Percentiles rank a stretch among this genome's conserved stretches.
These are phyloP conservation scores for Hipparchia sbordonii DNA, from an alignment of 2,888 invertebrate genomes.

Conservation along the genomic window DNA sequence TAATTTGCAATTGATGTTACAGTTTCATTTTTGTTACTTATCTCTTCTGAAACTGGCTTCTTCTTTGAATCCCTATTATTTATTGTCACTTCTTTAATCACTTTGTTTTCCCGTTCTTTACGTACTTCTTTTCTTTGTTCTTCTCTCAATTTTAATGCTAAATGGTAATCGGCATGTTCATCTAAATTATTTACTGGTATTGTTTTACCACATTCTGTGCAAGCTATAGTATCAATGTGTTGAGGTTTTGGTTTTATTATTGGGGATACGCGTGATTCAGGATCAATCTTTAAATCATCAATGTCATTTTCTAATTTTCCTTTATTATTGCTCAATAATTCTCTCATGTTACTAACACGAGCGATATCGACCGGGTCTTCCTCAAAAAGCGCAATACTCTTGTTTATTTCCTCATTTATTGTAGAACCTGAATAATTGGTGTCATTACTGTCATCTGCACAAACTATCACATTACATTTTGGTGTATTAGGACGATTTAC, in stretches of 20 bases:
- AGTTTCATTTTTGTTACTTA: conserved; percentile 52
- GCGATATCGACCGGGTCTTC: conserved; percentile 62
- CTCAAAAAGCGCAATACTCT: conserved; percentile 72
- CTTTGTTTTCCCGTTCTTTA: conserved; percentile 45
- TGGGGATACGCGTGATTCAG: conserved; percentile 26
- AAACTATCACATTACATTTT: conserved; percentile 54
- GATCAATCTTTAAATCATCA: conserved; percentile 11
- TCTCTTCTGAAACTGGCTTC: conserved; percentile 37
- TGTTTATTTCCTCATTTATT: conserved; percentile 76
- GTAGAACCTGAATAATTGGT: conserved; percentile 72
- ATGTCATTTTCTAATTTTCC: conserved; percentile 38
- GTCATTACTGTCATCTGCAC: conserved; percentile 69
- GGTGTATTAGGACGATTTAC: conserved; percentile 52
- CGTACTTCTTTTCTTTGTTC: conserved; percentile 72
- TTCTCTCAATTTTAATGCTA: conserved; percentile 85
- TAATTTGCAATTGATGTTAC: conserved; percentile 65
- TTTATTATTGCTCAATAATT: conserved; percentile 57
- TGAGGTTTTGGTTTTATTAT: conserved; percentile 2
- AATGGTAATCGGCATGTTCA: conserved; percentile 89
- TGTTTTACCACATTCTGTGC: conserved; percentile 85
- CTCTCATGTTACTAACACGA: conserved; percentile 63
- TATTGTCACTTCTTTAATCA: conserved; percentile 45
- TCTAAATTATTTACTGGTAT: conserved; percentile 82
- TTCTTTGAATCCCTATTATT: conserved; percentile 40
- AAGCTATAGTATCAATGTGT: conserved; percentile 60